These are phyloP conservation scores for Agonopterix alstromeriana DNA, from an alignment of 2,888 invertebrate species.

Conservation along the genomic window DNA sequence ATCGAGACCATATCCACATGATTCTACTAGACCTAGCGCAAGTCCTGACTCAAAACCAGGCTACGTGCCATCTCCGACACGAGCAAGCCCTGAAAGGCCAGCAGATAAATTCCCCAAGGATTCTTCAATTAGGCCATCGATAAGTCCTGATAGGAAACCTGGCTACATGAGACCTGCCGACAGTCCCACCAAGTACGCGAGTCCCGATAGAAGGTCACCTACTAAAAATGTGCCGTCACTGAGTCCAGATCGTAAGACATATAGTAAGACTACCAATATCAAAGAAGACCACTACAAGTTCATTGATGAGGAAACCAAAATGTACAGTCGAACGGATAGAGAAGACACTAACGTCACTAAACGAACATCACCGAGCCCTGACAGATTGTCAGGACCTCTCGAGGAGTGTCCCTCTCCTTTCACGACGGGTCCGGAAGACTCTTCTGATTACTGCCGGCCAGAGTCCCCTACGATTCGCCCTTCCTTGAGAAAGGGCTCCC, in stretches of 20 bases:
- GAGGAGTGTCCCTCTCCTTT: conserved; percentile 24
- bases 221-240: conserved; percentile 15
- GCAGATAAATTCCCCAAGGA: conserved; percentile 13
- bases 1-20: not conserved
- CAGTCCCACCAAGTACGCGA: conserved; percentile 15
- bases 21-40: conserved; percentile 29
- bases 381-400: conserved; percentile 5
- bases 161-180: conserved; percentile 44
- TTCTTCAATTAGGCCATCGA: conserved; percentile 11
- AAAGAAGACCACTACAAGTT: conserved; percentile 54
- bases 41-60: conserved; percentile 20
- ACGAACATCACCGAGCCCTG: conserved; percentile 12
- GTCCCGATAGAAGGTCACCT: conserved; percentile 31
- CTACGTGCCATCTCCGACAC: conserved; percentile 2
- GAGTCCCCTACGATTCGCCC: conserved; percentile 13
- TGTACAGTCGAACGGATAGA: conserved; percentile 34
- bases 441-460: conserved; percentile 14
- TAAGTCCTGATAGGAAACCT: conserved; percentile 35
- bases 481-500: conserved; percentile 18
- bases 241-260: conserved; percentile 26
- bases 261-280: conserved; percentile 22
- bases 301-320: conserved; percentile 62
- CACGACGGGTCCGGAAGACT: conserved; percentile 27
- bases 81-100: conserved; percentile 21
- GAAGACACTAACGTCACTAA: conserved; percentile 15